phyloP scores from a whole-genome alignment of 1,140 invertebrate genomes.

The Globodera rostochiensis region DNA sequence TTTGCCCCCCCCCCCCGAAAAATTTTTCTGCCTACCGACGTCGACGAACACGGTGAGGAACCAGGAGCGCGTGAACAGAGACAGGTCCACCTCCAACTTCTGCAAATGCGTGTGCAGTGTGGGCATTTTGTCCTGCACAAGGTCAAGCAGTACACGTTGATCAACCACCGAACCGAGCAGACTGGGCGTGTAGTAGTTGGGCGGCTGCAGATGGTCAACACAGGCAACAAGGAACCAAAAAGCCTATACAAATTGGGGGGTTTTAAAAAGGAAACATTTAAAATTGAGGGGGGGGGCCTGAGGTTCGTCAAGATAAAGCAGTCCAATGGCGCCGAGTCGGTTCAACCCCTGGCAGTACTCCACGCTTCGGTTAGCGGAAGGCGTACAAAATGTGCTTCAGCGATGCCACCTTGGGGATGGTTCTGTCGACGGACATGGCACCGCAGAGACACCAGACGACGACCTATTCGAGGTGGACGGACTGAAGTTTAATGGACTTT shows the following conservation, averaged over 20 bases:
- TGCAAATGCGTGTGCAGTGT: slow-evolving; percentile 68
- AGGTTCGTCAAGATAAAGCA: slow-evolving; percentile 71
- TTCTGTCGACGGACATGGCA: slow-evolving; percentile 44
- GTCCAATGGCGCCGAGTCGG: slow-evolving; percentile 70
- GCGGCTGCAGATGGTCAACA: slow-evolving; percentile 70
- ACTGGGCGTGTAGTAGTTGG: slow-evolving; percentile 69
- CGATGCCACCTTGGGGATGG: slow-evolving; percentile 26
- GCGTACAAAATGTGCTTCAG: slow-evolving; percentile 45
- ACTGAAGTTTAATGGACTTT: no score
- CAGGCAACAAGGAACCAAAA: slow-evolving; percentile 72
- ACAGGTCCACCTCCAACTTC: slow-evolving; percentile 68
- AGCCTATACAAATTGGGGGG: slow-evolving; percentile 61
- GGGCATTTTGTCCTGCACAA: slow-evolving; percentile 71
- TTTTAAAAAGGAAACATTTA: no score
- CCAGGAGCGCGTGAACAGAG: slow-evolving; percentile 72
- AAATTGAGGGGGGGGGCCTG: slow-evolving; percentile 67
- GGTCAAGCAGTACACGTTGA: slow-evolving; percentile 70
- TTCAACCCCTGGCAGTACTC: slow-evolving; percentile 69
- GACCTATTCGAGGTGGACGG: not conserved
- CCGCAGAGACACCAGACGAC: slow-evolving; percentile 12
- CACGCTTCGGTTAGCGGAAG: slow-evolving; percentile 48
- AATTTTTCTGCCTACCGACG: slow-evolving; percentile 39
- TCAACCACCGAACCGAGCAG: slow-evolving; percentile 71
- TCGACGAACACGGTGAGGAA: slow-evolving; percentile 72
- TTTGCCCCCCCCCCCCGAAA: no score